phyloP scores from a whole-genome alignment of 2,888 invertebrate genomes.

The Callyntrura guangdongensis region DNA sequence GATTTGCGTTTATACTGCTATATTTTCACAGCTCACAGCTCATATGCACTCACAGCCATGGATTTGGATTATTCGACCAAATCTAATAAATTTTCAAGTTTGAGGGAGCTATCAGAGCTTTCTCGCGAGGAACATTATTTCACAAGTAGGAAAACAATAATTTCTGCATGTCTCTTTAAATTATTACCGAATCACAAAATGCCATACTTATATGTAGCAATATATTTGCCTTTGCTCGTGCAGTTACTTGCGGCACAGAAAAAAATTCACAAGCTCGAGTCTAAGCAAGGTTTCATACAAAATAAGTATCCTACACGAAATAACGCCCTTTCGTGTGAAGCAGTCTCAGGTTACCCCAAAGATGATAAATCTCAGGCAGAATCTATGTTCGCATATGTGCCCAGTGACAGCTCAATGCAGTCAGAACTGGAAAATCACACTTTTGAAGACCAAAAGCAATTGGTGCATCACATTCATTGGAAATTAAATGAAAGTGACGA shows the following conservation, averaged over 20 bases:
- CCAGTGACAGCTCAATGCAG: not conserved
- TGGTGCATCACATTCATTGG: slow-evolving; percentile 20
- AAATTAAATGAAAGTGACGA: not conserved
- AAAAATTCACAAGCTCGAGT: slow-evolving; percentile 1
- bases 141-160: too few species aligned
- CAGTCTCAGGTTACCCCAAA: not conserved
- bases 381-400: slow-evolving; percentile 24
- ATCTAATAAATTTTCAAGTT: slow-evolving; percentile 23
- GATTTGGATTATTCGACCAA: too few species aligned
- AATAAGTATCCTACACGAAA: not conserved
- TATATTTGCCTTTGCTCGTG: too few species aligned
- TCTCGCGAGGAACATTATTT: slow-evolving; percentile 47
- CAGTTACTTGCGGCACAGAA: not conserved
- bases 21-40: too few species aligned
- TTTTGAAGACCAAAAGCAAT: not conserved
- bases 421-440: not conserved
- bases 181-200: not conserved
- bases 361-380: not conserved
- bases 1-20: too few species aligned
- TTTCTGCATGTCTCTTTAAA: not conserved
- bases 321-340: not conserved
- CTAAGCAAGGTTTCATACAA: too few species aligned
- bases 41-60: too few species aligned
- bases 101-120: slow-evolving; percentile 2
- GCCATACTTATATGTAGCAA: not conserved